These are phyloP conservation scores for Diabrotica balteata DNA, from an alignment of 2,888 invertebrate species.

Conservation along the genomic window DNA sequence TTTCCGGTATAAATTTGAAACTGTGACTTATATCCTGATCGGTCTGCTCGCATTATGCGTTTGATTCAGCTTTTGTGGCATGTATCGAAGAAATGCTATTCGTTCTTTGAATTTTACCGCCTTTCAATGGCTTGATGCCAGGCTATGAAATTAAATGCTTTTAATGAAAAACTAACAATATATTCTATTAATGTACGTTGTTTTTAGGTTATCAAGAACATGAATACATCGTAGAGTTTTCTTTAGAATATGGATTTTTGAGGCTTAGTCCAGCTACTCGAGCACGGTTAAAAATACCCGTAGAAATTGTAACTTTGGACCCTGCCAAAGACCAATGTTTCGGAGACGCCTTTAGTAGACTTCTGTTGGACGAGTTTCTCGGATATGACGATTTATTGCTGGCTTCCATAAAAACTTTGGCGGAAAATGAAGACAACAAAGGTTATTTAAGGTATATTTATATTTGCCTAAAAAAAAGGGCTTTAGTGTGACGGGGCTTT, in stretches of 20 bases:
- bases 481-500: too few relatives aligned
- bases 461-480: too few relatives aligned
- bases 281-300: conserved; percentile 88
- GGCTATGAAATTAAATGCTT: too few relatives aligned
- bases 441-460: conserved; percentile 79
- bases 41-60: too few relatives aligned
- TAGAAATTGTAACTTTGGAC: conserved; percentile 86
- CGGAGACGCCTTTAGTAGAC: conserved; percentile 89
- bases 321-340: conserved; percentile 90
- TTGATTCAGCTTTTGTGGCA: too few relatives aligned
- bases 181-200: not conserved
- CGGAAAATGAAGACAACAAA: conserved; percentile 96
- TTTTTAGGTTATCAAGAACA: conserved; percentile 70
- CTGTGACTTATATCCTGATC: too few relatives aligned
- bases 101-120: too few relatives aligned
- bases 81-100: too few relatives aligned
- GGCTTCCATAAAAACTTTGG: conserved; percentile 94
- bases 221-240: conserved; percentile 97
- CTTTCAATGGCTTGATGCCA: too few relatives aligned
- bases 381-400: conserved; percentile 98
- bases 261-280: conserved; percentile 87
- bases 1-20: too few relatives aligned
- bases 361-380: conserved; percentile 89
- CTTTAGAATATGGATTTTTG: conserved; percentile 95
- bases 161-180: not conserved